These are phyloP conservation scores for Thaumetopoea pityocampa DNA, from an alignment of 1,140 invertebrate species.

Conservation along the genomic window DNA sequence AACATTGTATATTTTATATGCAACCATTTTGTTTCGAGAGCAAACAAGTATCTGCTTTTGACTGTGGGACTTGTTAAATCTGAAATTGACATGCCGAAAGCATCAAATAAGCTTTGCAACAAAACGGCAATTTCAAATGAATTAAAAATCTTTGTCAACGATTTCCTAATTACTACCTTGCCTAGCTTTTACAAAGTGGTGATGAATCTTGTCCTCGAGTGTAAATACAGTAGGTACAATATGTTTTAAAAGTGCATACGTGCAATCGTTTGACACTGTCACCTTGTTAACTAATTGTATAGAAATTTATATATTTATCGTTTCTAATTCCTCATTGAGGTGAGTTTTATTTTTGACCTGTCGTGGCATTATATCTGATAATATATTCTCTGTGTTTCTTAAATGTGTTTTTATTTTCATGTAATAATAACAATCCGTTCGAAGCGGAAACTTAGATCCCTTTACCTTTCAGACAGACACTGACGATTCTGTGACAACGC, in stretches of 20 bases:
- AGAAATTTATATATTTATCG: conserved; percentile 65
- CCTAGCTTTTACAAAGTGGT: not conserved
- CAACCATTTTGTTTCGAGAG: not conserved
- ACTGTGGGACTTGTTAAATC: not conserved
- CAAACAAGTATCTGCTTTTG: not conserved
- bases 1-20: not conserved
- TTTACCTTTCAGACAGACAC: too few relatives aligned
- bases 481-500: too few relatives aligned
- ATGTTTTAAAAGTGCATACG: conserved; percentile 14
- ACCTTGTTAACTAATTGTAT: conserved; percentile 71
- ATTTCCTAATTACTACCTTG: too few relatives aligned
- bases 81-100: too few relatives aligned
- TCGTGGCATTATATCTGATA: conserved; percentile 68
- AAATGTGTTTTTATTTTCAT: conserved; percentile 49
- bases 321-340: conserved; percentile 55
- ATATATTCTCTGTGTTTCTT: conserved; percentile 74
- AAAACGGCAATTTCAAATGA: too few relatives aligned
- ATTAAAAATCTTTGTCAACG: too few relatives aligned
- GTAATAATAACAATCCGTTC: too few relatives aligned
- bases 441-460: too few relatives aligned
- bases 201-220: conserved; percentile 19
- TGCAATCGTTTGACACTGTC: conserved; percentile 43
- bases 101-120: too few relatives aligned
- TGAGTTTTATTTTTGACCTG: conserved; percentile 68
- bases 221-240: conserved; percentile 15